These are phyloP conservation scores for Carcina quercana DNA, from an alignment of 2,888 invertebrate species.

Conservation along the genomic window DNA sequence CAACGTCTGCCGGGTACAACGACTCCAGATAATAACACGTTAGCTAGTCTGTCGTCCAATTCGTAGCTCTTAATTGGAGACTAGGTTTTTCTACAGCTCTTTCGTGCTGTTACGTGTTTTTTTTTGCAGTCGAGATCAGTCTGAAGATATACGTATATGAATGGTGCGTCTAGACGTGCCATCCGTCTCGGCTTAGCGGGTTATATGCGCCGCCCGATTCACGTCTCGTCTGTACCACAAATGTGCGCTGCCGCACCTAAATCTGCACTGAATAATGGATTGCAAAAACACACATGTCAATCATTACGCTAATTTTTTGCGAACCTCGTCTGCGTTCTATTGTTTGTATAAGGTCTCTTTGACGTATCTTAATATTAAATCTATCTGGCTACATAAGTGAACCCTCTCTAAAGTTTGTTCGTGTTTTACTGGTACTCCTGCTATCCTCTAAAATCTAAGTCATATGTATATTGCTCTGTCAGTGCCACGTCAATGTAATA, in stretches of 20 bases:
- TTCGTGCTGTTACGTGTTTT: constrained; percentile 32
- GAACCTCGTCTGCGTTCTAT: constrained; percentile 20
- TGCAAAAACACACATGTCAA: constrained; percentile 30
- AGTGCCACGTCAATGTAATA: too few relatives aligned
- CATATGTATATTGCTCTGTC: too few relatives aligned
- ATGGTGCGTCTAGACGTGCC: constrained; percentile 52
- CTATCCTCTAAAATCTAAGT: too few relatives aligned
- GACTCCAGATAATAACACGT: constrained; percentile 7
- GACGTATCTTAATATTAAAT: neutral
- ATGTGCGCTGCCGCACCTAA: constrained; percentile 24
- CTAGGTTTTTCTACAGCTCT: constrained; percentile 32
- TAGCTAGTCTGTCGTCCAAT: constrained; percentile 21
- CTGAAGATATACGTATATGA: constrained; percentile 50
- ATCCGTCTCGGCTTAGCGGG: constrained; percentile 29
- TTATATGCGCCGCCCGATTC: constrained; percentile 27
- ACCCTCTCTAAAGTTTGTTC: too few relatives aligned
- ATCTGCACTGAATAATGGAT: constrained; percentile 44
- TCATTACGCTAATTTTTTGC: constrained; percentile 28
- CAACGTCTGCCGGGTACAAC: constrained; percentile 6
- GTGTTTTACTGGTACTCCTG: too few relatives aligned
- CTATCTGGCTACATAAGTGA: too few relatives aligned
- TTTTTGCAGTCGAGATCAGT: constrained; percentile 44
- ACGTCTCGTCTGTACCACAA: constrained; percentile 31
- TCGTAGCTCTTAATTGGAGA: constrained; percentile 38
- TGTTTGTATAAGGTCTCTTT: neutral